Evolutionary conservation across 2,797 vertebrate species (phyloP), one percentile per base, ranked within the genome.

Genomic region (Okamejei kenojei): DNA sequence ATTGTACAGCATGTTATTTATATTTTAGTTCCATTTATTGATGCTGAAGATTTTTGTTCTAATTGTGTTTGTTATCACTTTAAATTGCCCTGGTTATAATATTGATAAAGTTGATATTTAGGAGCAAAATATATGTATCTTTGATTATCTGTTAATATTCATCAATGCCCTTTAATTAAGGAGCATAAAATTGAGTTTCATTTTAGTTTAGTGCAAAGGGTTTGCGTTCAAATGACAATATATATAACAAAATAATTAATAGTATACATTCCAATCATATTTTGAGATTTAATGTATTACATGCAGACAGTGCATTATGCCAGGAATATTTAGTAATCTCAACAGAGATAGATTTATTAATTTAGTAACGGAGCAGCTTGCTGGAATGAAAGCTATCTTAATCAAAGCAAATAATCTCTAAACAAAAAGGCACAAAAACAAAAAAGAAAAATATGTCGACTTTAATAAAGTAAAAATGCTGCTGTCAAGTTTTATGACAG

Each of bases 221-320:
- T 74, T 91, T 91, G 38, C 11, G 74, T 15, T 45, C 71, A 92
- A 74, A 54, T 92, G 38, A 54, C 3, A 74, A 38, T 35, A 71
- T 13, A 92, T 29, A 38, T 21, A 15, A 54, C 65, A 92, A 71
- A 73, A 58, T 45, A 74, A 13, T n/a, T 54, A 74, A 35, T 88
- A 35, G 17, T 88, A 76, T 92, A 45, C 15, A 92, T 76, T 92
- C 90, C 68, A 58, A 17, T 23, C 71, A 88, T 88, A 76, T 76
- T 92, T 73, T 71, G n/a, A 92, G 38, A 92, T 63, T 91, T 11
- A 74, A 74, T 91, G 73, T 74, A 74, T 45, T 74, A 74, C 38
- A 45, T 11, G 7, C 38, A 91, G 90, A 74, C 38, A 26, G 35
- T 91, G 68, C 90, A 91, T 91, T 45, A 74, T 74, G n/a, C 38